A percentile compares a stretch with the other conserved stretches of the same genome.
Conservation (phyloP, 2,888 invertebrate genomes). For the Drosophila barbarae region DNA sequence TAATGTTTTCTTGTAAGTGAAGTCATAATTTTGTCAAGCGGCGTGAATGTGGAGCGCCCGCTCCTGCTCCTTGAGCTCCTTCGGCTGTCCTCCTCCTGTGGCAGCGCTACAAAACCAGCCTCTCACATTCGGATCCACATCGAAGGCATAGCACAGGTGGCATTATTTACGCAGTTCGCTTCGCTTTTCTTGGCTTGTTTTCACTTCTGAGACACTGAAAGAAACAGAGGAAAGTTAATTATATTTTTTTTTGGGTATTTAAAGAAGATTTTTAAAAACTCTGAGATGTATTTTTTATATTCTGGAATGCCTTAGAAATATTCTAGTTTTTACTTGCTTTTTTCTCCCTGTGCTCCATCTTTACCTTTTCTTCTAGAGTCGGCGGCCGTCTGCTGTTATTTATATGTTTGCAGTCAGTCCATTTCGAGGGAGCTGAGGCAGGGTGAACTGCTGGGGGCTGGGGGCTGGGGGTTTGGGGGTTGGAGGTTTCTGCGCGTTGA, state of each 20-base stretch:
- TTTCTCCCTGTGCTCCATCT: background rate
- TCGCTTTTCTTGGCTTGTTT: constrained; percentile 7
- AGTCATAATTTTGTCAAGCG: constrained; percentile 59
- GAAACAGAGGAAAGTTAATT: background rate
- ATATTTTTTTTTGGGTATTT: background rate
- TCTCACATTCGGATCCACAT: constrained; percentile 11
- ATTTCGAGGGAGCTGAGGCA: constrained; percentile 19
- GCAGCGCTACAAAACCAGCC: constrained; percentile 11
- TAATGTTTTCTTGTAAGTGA: constrained; percentile 63
- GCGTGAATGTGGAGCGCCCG: constrained; percentile 13
- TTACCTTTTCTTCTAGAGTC: constrained; percentile 5
- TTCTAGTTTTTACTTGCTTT: background rate
- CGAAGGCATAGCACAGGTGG: constrained; percentile 62
- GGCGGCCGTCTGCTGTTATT: constrained; percentile 57
- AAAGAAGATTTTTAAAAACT: background rate
- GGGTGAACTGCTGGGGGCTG: background rate
- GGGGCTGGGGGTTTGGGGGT: no score
- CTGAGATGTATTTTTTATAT: background rate
- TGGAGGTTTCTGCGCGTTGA: constrained; percentile 44
- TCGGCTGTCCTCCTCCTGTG: background rate
- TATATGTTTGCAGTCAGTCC: constrained; percentile 55
- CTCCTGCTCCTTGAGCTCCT: constrained; percentile 2
- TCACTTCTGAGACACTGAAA: constrained; percentile 6
- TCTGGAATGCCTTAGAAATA: no score
- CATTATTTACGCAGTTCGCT: constrained; percentile 66